phyloP scores from a whole-genome alignment of 2,797 vertebrate genomes.

The Mareca strepera region DNA sequence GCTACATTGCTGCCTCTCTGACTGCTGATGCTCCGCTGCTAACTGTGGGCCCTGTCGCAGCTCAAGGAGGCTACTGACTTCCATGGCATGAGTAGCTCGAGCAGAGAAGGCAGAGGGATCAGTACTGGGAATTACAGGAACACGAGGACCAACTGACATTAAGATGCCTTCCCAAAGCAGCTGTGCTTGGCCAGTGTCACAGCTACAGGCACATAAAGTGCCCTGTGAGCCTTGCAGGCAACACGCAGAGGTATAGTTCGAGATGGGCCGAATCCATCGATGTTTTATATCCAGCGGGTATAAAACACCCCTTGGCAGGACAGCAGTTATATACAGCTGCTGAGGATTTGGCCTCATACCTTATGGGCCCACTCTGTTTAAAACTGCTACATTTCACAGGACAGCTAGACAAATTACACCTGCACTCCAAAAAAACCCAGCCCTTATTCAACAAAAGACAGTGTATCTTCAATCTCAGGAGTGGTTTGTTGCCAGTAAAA shows the following conservation, averaged over 20 bases:
- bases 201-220: neutral
- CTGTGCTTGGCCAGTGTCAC: neutral
- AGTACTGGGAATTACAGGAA: no score
- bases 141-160: neutral
- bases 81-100: neutral
- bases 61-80: neutral
- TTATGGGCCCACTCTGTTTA: neutral
- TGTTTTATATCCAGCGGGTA: neutral
- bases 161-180: neutral
- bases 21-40: neutral
- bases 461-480: neutral
- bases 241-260: neutral
- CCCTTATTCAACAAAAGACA: neutral
- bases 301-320: neutral
- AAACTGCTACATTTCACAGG: neutral
- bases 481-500: neutral
- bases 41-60: neutral
- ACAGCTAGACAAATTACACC: neutral
- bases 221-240: rapidly evolving
- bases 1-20: neutral
- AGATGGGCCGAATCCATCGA: neutral
- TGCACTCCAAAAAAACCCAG: neutral
- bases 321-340: neutral
- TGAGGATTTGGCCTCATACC: neutral
- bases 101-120: neutral